Evolutionary conservation across 2,797 vertebrate species (phyloP).

Genomic region (Rhynchonycteris naso): DNA sequence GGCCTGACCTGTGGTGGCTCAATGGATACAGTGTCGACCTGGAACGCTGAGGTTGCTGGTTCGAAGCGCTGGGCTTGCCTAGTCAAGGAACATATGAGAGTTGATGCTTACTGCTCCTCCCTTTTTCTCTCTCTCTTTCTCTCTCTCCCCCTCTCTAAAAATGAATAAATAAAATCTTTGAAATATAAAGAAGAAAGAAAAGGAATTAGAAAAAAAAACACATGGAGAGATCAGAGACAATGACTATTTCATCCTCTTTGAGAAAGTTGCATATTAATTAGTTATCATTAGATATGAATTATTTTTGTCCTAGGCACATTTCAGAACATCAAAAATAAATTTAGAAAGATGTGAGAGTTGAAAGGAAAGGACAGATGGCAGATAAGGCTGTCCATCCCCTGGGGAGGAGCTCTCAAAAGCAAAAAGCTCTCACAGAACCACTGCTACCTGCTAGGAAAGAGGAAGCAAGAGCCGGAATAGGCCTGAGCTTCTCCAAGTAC

Average conservation of each 20-base stretch:
- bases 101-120: too few relatives aligned
- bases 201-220: background rate
- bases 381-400: background rate
- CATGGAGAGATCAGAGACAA: background rate
- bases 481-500: background rate
- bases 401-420: background rate
- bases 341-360: background rate
- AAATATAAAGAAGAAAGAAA: too few relatives aligned
- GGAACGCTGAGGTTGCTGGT: too few relatives aligned
- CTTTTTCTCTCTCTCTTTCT: too few relatives aligned
- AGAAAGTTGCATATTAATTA: background rate
- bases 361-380: background rate
- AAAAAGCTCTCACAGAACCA: background rate
- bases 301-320: background rate
- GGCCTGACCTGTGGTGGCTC: too few relatives aligned
- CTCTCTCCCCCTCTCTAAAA: too few relatives aligned
- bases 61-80: too few relatives aligned
- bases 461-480: background rate
- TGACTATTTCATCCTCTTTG: background rate
- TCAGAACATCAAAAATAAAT: conserved; percentile 30
- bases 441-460: background rate
- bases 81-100: too few relatives aligned
- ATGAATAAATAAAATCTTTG: too few relatives aligned
- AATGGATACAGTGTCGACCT: too few relatives aligned
- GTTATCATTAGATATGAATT: background rate